Evolutionary conservation across 2,888 invertebrate species (phyloP), one percentile per base, ranked within the genome.

Genomic region (Yponomeuta malinellus): DNA sequence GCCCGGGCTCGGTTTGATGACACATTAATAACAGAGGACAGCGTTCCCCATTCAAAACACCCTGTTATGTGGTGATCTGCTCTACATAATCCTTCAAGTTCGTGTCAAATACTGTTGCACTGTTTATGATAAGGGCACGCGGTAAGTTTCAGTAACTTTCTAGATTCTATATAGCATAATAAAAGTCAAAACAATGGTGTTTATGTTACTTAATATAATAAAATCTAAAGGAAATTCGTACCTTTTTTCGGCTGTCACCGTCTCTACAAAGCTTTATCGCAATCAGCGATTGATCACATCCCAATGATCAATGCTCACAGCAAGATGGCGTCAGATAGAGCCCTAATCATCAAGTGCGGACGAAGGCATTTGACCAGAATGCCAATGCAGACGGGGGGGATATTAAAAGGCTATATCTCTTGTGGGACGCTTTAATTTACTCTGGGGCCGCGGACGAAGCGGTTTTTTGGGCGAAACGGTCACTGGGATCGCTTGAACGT

Each of bases 391-490:
- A 68, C 63, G 68, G 68, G 48, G 68, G 68, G 76, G 81, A 84
- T 85, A 88, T 89, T 89, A 88, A 88, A 88, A 87, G 85, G 83
- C 85, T 82, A 87, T 87, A 87, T 84, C 78, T 80, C 75, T 74
- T 72, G 37, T 64, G 75, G 73, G 75, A 75, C 74, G 73, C 81
- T 79, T 84, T 85, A 82, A 82, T 78, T 76, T 71, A 70, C 69
- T 70, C 67, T 10, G 63, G 29, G 31, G 72, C 71, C 67, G 52
- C 23, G 66, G 65, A 29, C 29, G 31, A 31, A 66, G 70, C 70
- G 70, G 48, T 31, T 65, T 29, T n/a, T 10, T n/a, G 29, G n/a
- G 31, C 37, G 15, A 10, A 31, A 10, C n/a, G n/a, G 9, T 66
- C 37, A 37, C 15, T 10, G 43, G 6, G 43, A 43, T 43, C 9